Conservation (phyloP, 2,797 vertebrate genomes). For the Tenualosa ilisha region DNA sequence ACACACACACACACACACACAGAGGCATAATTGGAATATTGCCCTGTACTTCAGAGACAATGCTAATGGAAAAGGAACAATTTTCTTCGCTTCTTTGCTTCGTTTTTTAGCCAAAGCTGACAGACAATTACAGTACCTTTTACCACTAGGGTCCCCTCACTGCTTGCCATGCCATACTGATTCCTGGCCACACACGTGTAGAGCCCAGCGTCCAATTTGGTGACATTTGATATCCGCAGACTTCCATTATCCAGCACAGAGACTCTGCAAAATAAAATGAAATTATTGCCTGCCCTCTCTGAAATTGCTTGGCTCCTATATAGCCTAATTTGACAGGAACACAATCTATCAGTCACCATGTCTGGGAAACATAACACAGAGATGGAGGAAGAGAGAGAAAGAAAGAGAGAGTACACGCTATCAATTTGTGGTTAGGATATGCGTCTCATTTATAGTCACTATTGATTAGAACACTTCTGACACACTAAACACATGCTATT, state of each 20-base stretch:
- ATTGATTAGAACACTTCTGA: neutral
- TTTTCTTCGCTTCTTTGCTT: neutral
- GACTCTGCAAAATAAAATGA: slow-evolving; percentile 70
- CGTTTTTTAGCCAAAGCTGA: neutral
- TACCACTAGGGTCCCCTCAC: slow-evolving; percentile 86
- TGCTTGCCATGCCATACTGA: slow-evolving; percentile 92
- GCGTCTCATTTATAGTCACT: neutral
- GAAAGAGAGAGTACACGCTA: neutral
- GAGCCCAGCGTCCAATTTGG: slow-evolving; percentile 86
- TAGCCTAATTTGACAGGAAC: slow-evolving; percentile 10
- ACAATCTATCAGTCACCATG: neutral
- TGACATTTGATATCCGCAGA: slow-evolving; percentile 87
- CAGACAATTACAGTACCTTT: slow-evolving; percentile 82
- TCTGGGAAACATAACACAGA: neutral
- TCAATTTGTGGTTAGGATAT: neutral
- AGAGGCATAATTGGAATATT: slow-evolving; percentile 11
- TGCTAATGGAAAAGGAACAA: neutral
- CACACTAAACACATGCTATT: neutral
- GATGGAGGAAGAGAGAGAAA: neutral
- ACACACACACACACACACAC: neutral
- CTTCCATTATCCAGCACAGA: slow-evolving; percentile 88
- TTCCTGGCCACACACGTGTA: slow-evolving; percentile 95
- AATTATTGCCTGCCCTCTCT: slow-evolving; percentile 2
- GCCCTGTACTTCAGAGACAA: neutral
- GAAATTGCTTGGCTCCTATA: neutral